These are phyloP conservation scores for Adoxophyes honmai DNA, from an alignment of 1,140 invertebrate genomes.

Conservation along the genomic window DNA sequence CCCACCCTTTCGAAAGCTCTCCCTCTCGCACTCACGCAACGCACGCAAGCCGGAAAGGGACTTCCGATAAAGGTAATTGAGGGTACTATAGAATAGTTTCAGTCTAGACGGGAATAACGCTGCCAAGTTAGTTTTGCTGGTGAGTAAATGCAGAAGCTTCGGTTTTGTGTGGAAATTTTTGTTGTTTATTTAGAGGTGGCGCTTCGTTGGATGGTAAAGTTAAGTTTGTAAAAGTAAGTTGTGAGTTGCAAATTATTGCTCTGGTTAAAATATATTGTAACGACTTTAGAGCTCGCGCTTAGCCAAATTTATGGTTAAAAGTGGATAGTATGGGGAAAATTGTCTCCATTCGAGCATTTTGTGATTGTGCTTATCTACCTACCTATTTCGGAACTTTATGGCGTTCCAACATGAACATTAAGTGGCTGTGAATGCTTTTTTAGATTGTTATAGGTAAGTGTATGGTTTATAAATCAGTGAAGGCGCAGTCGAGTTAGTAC, in stretches of 20 bases:
- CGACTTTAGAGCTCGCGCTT: conserved; percentile 56
- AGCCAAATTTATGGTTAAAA: conserved; percentile 52
- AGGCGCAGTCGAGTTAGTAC: conserved; percentile 13
- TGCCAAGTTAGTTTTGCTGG: conserved; percentile 3
- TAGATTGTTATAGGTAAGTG: conserved; percentile 14
- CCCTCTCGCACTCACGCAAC: conserved; percentile 30
- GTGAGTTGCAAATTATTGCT: conserved; percentile 62
- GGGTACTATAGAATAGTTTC: conserved; percentile 72
- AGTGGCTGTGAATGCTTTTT: neutral
- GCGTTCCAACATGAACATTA: conserved; percentile 12
- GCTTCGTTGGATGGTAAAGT: neutral
- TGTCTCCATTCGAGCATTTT: conserved; percentile 39
- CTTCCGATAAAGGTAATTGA: conserved; percentile 56
- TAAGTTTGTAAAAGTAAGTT: conserved; percentile 36
- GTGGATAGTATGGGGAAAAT: conserved; percentile 36
- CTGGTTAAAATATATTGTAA: conserved; percentile 67
- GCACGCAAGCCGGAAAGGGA: conserved; percentile 32
- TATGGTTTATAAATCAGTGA: too few relatives aligned
- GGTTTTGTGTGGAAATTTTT: neutral
- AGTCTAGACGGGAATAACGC: conserved; percentile 60
- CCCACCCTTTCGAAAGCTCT: conserved; percentile 44
- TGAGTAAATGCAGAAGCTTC: neutral
- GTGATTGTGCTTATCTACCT: conserved; percentile 20
- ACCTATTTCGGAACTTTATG: conserved; percentile 6
- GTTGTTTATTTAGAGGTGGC: neutral